A percentile compares a stretch with the other conserved stretches of the same genome.
These are phyloP conservation scores for Leptinotarsa tumamoca DNA, from an alignment of 2,888 invertebrate genomes.

Conservation along the genomic window DNA sequence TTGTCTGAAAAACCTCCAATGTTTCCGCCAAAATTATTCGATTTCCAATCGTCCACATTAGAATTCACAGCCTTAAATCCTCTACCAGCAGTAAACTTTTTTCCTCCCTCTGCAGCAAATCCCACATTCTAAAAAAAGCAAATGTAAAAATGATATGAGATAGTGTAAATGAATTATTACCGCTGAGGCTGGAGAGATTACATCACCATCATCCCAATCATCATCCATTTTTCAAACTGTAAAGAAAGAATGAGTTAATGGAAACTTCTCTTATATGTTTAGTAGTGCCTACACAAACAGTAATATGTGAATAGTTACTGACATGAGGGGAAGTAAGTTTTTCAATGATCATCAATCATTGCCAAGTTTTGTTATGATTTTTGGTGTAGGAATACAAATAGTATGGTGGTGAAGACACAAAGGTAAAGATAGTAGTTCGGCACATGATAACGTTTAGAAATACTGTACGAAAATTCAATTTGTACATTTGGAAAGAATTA, in stretches of 20 bases:
- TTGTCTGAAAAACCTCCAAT: conserved; percentile 38
- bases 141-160: conserved; percentile 11
- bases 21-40: conserved; percentile 38
- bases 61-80: conserved; percentile 67
- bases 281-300: too few species aligned
- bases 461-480: too few species aligned
- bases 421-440: too few species aligned
- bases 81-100: conserved; percentile 68
- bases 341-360: too few species aligned
- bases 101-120: conserved; percentile 68
- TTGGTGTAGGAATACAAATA: too few species aligned
- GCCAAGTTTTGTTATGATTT: too few species aligned
- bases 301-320: too few species aligned
- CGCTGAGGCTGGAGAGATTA: conserved; percentile 21
- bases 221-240: conserved; percentile 33
- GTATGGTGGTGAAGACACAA: too few species aligned
- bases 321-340: too few species aligned
- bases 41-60: conserved; percentile 42
- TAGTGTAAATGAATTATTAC: conserved; percentile 23
- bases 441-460: too few species aligned
- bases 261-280: too few species aligned
- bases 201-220: conserved; percentile 39
- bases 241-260: not conserved
- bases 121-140: conserved; percentile 46
- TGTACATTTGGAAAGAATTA: too few species aligned